Conservation (phyloP, 1,140 invertebrate genomes). For the Acromyrmex echinatior region DNA sequence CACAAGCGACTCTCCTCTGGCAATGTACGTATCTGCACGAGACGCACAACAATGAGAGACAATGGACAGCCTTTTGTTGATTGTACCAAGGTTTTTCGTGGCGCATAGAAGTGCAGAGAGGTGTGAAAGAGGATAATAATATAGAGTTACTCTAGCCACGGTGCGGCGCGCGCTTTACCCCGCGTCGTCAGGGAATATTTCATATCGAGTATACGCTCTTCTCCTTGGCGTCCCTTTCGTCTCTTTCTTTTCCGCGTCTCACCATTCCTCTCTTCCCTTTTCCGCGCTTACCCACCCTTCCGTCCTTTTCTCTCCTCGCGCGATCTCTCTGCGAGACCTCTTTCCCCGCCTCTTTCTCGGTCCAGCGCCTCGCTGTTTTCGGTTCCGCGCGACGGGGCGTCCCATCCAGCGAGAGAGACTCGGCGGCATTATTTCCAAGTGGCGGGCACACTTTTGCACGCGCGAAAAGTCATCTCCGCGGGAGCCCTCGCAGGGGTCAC, state of each 20-base stretch:
- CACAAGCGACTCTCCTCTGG: slow-evolving; percentile 10
- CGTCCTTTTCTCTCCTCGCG: slow-evolving; percentile 42
- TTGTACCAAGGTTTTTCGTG: slow-evolving; percentile 80
- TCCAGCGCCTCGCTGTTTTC: slow-evolving; percentile 75
- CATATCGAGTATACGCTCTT: slow-evolving; percentile 65
- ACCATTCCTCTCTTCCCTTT: slow-evolving; percentile 46
- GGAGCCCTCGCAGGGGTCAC: slow-evolving; percentile 58
- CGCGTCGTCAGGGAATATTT: slow-evolving; percentile 79
- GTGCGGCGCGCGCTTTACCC: slow-evolving; percentile 11
- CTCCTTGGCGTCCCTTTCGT: slow-evolving; percentile 51
- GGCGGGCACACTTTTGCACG: slow-evolving; percentile 70
- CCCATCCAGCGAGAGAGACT: slow-evolving; percentile 51
- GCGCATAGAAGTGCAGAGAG: slow-evolving; percentile 82
- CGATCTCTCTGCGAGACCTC: slow-evolving; percentile 8
- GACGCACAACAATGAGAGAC: slow-evolving; percentile 78
- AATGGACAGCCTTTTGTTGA: slow-evolving; percentile 81
- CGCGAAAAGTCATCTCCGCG: slow-evolving; percentile 80
- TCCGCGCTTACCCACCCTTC: slow-evolving; percentile 50
- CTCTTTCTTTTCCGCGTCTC: slow-evolving; percentile 50
- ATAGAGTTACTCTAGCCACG: slow-evolving; percentile 83
- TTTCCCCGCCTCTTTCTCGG: slow-evolving; percentile 68
- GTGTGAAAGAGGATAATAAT: slow-evolving; percentile 87
- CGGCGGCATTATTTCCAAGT: slow-evolving; percentile 58
- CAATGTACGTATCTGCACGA: slow-evolving; percentile 52
- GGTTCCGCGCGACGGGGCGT: slow-evolving; percentile 70